These are phyloP conservation scores for Leptestheria dahalacensis DNA, from an alignment of 1,140 invertebrate genomes.

Conservation along the genomic window DNA sequence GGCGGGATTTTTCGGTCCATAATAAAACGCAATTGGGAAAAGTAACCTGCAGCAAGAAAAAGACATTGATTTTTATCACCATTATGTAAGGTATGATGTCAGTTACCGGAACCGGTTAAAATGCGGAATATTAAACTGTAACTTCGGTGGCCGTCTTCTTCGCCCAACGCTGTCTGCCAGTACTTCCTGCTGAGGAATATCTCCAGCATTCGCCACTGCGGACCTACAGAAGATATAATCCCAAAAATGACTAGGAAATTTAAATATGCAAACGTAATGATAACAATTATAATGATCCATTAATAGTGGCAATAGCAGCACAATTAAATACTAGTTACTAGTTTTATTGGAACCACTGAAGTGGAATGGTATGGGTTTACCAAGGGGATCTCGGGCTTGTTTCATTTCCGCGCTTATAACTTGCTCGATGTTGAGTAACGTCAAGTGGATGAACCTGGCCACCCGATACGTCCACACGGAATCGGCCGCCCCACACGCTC, in stretches of 20 bases:
- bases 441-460: not conserved
- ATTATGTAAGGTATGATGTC: not conserved
- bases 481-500: not conserved
- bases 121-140: not conserved
- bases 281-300: not conserved
- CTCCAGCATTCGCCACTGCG: slow-evolving; percentile 3
- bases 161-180: not conserved
- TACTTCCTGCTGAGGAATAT: not conserved
- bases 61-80: not conserved
- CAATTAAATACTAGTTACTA: not conserved
- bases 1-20: slow-evolving; percentile 55
- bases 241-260: not conserved
- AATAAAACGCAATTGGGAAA: slow-evolving; percentile 47
- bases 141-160: not conserved
- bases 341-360: no score
- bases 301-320: not conserved
- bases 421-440: not conserved
- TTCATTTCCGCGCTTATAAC: not conserved
- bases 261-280: not conserved
- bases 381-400: not conserved
- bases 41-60: slow-evolving; percentile 45
- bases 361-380: no score
- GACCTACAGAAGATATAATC: not conserved
- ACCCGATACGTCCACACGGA: not conserved
- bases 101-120: not conserved